Base-by-base conservation (phyloP, 64 coral and sea anemone genomes). In the Pocillopora damicornis region DNA sequence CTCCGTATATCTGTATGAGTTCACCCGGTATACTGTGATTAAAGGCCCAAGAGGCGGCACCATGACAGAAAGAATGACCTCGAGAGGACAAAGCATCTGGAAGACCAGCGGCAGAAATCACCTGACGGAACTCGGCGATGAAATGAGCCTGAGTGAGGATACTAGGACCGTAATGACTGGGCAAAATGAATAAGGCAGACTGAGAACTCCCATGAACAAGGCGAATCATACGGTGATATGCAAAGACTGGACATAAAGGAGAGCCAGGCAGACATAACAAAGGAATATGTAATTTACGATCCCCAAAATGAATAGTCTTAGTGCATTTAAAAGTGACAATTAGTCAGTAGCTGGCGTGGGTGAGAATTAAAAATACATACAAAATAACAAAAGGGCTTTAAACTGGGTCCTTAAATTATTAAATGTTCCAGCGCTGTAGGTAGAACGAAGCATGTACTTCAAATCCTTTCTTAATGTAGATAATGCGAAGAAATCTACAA, bases 321-420 rank as follows among this genome's bases (percentile, higher is more conserved):
- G 86, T 88, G 12, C 61, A 73, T 77, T 76, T 75, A 26, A 88
- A 86, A 20, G 63, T 87, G 12, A 87, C 86, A 74, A 76, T 34
- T 16, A 87, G 74, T 9, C 74, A 30, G 13, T 60, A 51, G 87
- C 76, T 25, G 87, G 76, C 37, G 65, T 16, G 3, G 76, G 87
- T 34, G 60, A 25, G 14, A 89, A 59, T 0, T 13, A 17, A 20
- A 79, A 79, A 89, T 89, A 89, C 4, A 62, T 69, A 89, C 87
- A 89, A 89, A 89, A 79, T 57, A 89, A 80, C 37, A 89, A 80
- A 25, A 42, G 73, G 9, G 65, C 63, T 26, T n/a, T 58, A 63
- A 87, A 87, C 16, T 51, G 76, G 61, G 86, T 89, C 13, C 87
- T 62, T 68, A 89, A 35, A 73, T 89, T 89, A 89, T 60, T 89